Percentiles rank a stretch among this genome's conserved stretches.
These are phyloP conservation scores for Acrobasis suavella DNA, from an alignment of 2,888 invertebrate genomes.

Conservation along the genomic window DNA sequence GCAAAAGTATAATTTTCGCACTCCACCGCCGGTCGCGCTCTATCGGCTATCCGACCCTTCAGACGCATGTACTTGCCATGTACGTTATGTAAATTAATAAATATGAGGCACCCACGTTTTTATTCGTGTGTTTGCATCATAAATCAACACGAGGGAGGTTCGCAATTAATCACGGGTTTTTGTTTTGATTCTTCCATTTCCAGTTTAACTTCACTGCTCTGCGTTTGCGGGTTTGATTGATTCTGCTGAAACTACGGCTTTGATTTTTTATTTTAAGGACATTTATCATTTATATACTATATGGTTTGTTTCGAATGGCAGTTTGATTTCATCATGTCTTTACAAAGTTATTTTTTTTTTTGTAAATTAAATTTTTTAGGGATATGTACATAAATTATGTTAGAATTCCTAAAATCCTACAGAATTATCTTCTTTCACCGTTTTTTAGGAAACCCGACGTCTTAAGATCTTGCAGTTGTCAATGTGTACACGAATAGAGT, in stretches of 20 bases:
- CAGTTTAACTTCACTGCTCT: slow-evolving; percentile 17
- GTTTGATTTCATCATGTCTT: neutral
- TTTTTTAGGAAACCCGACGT: too few relatives aligned
- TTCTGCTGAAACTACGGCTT: neutral
- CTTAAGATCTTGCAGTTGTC: too few relatives aligned
- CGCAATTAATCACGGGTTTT: slow-evolving; percentile 36
- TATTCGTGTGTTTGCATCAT: slow-evolving; percentile 25
- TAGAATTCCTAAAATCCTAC: too few relatives aligned
- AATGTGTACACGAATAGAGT: too few relatives aligned
- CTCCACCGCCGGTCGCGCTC: neutral
- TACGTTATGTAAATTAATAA: slow-evolving; percentile 1
- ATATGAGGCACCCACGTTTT: slow-evolving; percentile 11
- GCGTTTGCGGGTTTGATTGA: slow-evolving; percentile 20
- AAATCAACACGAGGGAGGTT: slow-evolving; percentile 34
- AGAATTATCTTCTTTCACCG: too few relatives aligned
- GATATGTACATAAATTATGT: too few relatives aligned
- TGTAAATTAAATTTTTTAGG: neutral
- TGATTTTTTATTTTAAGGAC: neutral
- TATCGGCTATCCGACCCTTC: neutral
- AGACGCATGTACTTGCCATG: neutral
- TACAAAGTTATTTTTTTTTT: neutral
- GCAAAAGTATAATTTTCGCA: neutral
- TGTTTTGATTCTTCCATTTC: slow-evolving; percentile 32
- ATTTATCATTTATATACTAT: neutral
- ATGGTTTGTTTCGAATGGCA: neutral